Evolutionary conservation across 2,888 invertebrate genomes (phyloP), one percentile per base, ranked within the genome.

Genomic region (Tenthredo scrophulariae): DNA sequence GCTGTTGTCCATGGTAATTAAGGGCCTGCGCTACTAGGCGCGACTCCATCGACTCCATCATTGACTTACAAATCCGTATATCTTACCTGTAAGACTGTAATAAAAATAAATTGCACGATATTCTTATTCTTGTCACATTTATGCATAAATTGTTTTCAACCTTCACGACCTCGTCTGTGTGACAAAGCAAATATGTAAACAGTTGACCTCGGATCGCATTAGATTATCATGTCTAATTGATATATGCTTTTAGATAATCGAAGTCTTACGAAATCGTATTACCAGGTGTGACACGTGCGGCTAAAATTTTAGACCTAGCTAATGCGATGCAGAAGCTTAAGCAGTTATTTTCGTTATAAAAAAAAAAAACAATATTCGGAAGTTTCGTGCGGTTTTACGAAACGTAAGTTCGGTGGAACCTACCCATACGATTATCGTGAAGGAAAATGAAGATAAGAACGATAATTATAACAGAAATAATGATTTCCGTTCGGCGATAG

Each of bases 1-100:
- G 94, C 91, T 97, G 97, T 91, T 97, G 97, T 2, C 98, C 98
- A 94, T 98, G 98, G 93, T 96, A 98, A 94, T 97, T 97, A 89
- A 98, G 94, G 86, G 97, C 95, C 91, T 96, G 96, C 91, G 96
- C 94, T 92, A 98, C 95, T 86, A 95, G 93, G 85, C 94, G 94
- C 87, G 94, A 89, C 92, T 95, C 95, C 92, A 95, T 92, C 82
- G 94, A 91, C 91, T 94, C 94, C 94, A 94, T 94, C 85, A 85
- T 40, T 5, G 13, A 62, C n/a, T 37, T 62, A 37, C 37, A 15
- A 29, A 29, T 37, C 26, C 65, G 65, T 87, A 88, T 87, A 91
- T 88, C 88, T 89, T 89, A 90, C 89, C 91, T 91, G 91, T 86
- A 91, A 91, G 89, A 88, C 91, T 90, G 88, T 84, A 43, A 37